A percentile compares a stretch with the other conserved stretches of the same genome.
Conservation (phyloP, 2,113 vertebrate genomes). For the Pelecanoides urinatrix region DNA sequence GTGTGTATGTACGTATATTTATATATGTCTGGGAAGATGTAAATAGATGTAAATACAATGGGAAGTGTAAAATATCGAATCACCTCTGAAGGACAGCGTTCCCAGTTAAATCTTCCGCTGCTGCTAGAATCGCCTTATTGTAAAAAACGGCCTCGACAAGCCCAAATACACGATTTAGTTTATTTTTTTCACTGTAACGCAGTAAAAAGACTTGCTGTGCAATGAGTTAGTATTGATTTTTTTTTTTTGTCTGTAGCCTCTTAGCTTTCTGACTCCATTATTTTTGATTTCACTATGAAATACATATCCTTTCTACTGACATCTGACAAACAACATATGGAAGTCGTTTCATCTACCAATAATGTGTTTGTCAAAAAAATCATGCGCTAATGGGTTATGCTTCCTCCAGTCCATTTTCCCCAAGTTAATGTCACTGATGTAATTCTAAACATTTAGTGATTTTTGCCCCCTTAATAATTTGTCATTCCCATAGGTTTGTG, state of each 20-base stretch:
- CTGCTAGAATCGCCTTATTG: neutral
- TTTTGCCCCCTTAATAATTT: constrained; percentile 43
- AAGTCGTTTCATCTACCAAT: constrained; percentile 85
- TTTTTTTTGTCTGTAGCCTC: constrained; percentile 67
- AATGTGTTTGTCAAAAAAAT: constrained; percentile 85
- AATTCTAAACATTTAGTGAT: constrained; percentile 34
- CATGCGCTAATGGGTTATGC: constrained; percentile 79
- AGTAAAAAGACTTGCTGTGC: constrained; percentile 55
- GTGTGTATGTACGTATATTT: fast-evolving
- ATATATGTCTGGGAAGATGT: fast-evolving
- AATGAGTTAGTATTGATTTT: constrained; percentile 76
- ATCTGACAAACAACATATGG: constrained; percentile 89
- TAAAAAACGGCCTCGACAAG: neutral
- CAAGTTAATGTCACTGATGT: constrained; percentile 75
- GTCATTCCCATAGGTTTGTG: constrained; percentile 44
- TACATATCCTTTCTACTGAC: constrained; percentile 81
- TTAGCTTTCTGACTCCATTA: constrained; percentile 82
- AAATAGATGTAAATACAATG: fast-evolving
- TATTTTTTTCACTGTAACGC: constrained; percentile 66
- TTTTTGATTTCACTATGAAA: constrained; percentile 89
- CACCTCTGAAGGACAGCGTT: neutral
- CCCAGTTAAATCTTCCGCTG: neutral
- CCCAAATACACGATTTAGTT: constrained; percentile 34
- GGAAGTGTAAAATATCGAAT: neutral
- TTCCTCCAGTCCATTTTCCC: constrained; percentile 55